Percentiles rank a stretch among this genome's conserved stretches.
Evolutionary conservation across 2,888 invertebrate species (phyloP).

Genomic region (Dermolepida albohirtum): DNA sequence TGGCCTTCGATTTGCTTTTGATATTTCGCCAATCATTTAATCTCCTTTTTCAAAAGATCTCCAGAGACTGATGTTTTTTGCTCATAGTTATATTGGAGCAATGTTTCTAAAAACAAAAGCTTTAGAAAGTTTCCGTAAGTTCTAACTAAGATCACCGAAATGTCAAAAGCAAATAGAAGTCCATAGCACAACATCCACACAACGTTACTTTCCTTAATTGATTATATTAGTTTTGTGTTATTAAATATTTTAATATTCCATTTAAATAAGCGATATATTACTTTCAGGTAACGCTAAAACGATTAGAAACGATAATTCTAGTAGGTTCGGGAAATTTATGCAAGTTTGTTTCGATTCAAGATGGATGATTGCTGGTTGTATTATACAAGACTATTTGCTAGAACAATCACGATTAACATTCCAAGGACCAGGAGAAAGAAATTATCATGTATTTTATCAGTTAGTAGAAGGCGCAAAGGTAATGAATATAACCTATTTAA

Average conservation of each 20-base stretch:
- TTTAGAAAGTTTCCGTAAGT: too few species aligned
- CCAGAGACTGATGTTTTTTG: too few species aligned
- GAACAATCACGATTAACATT: slow-evolving; percentile 93
- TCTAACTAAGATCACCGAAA: too few species aligned
- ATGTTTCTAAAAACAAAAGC: too few species aligned
- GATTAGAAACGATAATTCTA: slow-evolving; percentile 92
- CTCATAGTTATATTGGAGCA: too few species aligned
- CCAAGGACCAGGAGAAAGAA: slow-evolving; percentile 87
- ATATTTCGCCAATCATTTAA: too few species aligned
- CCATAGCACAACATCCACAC: too few species aligned
- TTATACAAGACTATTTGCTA: slow-evolving; percentile 89
- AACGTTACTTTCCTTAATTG: too few species aligned
- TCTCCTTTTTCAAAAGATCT: too few species aligned
- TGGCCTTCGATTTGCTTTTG: too few species aligned
- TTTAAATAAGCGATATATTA: background rate
- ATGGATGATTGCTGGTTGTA: slow-evolving; percentile 91
- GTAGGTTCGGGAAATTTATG: slow-evolving; percentile 95
- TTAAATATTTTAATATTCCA: background rate
- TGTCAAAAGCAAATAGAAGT: too few species aligned
- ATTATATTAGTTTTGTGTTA: too few species aligned
- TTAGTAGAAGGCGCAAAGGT: slow-evolving; percentile 88
- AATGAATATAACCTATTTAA: slow-evolving; percentile 44
- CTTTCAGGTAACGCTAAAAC: slow-evolving; percentile 90
- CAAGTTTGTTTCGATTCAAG: slow-evolving; percentile 91
- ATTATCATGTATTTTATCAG: slow-evolving; percentile 94